Base-by-base conservation (phyloP, 1,140 invertebrate species). In the Hirudo medicinalis region DNA sequence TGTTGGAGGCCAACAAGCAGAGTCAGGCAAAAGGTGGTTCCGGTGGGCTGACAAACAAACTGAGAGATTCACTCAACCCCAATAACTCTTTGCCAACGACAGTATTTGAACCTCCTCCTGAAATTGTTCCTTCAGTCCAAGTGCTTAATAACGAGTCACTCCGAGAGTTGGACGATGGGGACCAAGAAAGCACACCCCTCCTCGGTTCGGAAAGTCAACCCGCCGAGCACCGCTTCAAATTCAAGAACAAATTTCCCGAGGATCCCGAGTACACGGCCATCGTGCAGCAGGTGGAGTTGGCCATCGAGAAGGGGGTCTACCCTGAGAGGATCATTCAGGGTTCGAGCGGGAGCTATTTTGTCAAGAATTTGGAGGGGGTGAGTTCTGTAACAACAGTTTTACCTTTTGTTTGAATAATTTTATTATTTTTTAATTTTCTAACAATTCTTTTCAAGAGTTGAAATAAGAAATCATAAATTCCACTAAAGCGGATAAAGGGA, bases 311-410 rank as follows among this genome's bases (percentile, higher is more conserved):
- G 85, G 91, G 90, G 68, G 89, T 97, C 57, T 83, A 88, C 82
- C 96, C 96, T 0, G 91, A 97, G 83, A 87, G 95, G 78, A 99
- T 99, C 83, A 95, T 91, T 79, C 85, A 87, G 83, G 96, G 96
- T 25, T 98, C 94, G 32, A 97, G 94, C 84, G 96, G 96, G 22
- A 97, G 94, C 78, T 99, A 99, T 82, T 99, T 99, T 86, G 94
- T 97, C 68, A 97, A 96, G 86, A 94, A 97, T 85, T 84, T 85
- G 67, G 85, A 87, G 75, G 87, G 86, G 79, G 90, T 92, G 40
- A 87, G 86, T 78, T 55, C 11, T 49, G 15, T 49, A 9, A 13
- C 3, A 49, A 0, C 53, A 13, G 19, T 55, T 22, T 43, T 22
- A 13, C 13, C 20, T 29, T 20, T 25, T 40, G 11, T 68, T 68